Conservation (phyloP, 1,140 invertebrate species). For the Apis cerana region DNA sequence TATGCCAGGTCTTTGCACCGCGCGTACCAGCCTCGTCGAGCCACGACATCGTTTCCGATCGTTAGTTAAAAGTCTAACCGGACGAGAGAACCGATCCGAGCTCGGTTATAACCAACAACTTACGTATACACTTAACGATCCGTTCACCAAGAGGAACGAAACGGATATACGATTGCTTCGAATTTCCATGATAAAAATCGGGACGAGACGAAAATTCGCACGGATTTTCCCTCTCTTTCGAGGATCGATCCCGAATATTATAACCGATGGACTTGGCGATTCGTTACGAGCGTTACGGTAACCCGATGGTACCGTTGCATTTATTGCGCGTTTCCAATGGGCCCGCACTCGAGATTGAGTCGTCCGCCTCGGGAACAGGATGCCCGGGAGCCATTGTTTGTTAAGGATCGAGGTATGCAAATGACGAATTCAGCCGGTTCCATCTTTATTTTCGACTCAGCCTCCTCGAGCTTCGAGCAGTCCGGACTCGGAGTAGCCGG, state of each 20-base stretch:
- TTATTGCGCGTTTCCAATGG: conserved; percentile 2
- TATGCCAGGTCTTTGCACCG: conserved; percentile 67
- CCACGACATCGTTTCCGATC: conserved; percentile 64
- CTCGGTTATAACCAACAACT: background rate
- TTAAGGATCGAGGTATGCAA: background rate
- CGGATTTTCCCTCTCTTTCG: background rate
- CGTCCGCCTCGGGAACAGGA: background rate
- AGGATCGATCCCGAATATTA: background rate
- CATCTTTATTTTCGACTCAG: background rate
- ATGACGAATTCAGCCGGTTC: background rate
- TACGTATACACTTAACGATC: background rate
- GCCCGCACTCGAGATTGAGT: background rate
- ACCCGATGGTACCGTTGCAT: background rate
- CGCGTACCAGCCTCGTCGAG: conserved; percentile 38
- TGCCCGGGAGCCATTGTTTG: conserved; percentile 1
- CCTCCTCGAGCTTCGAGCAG: background rate
- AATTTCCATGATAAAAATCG: conserved; percentile 32
- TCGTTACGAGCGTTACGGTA: background rate
- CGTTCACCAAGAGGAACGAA: background rate
- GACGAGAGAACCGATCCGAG: conserved; percentile 46
- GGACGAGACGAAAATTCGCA: background rate
- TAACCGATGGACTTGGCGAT: background rate
- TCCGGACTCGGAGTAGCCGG: background rate
- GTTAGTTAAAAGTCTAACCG: conserved; percentile 42
- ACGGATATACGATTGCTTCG: background rate